Evolutionary conservation across 2,888 invertebrate species (phyloP).

Genomic region (Apamea monoglypha): DNA sequence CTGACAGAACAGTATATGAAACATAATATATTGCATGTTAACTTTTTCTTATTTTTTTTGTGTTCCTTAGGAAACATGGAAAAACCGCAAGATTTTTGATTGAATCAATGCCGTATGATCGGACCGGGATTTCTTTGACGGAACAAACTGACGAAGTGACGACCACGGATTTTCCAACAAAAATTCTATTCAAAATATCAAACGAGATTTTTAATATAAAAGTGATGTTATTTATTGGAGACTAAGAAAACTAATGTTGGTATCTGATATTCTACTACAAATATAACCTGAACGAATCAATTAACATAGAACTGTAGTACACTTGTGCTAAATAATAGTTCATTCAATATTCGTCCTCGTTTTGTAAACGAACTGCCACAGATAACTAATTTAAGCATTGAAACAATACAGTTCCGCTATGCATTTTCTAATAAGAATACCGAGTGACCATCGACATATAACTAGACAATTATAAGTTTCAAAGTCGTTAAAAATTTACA

Average conservation of each 20-base stretch:
- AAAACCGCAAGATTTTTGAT: constrained; percentile 10
- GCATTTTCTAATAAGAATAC: background rate
- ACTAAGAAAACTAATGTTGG: background rate
- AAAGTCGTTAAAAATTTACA: constrained; percentile 1
- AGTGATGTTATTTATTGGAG: background rate
- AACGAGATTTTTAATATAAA: background rate
- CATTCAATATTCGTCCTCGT: constrained; percentile 61
- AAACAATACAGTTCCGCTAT: constrained; percentile 34
- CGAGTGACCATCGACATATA: constrained; percentile 2
- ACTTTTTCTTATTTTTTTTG: constrained; percentile 2
- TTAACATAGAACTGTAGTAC: constrained; percentile 60
- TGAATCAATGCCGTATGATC: background rate
- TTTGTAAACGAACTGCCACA: constrained; percentile 34
- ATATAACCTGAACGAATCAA: constrained; percentile 40
- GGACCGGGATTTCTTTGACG: background rate
- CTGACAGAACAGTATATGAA: constrained; percentile 23
- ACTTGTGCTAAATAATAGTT: constrained; percentile 53
- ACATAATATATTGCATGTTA: constrained; percentile 13
- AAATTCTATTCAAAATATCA: background rate
- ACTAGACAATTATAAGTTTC: background rate
- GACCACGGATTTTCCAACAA: background rate
- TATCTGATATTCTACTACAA: background rate
- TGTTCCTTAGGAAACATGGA: constrained; percentile 1
- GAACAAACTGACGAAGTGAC: background rate
- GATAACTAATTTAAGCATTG: constrained; percentile 24